Evolutionary conservation across 2,797 vertebrate species (phyloP).

Genomic region (Mycteria americana): DNA sequence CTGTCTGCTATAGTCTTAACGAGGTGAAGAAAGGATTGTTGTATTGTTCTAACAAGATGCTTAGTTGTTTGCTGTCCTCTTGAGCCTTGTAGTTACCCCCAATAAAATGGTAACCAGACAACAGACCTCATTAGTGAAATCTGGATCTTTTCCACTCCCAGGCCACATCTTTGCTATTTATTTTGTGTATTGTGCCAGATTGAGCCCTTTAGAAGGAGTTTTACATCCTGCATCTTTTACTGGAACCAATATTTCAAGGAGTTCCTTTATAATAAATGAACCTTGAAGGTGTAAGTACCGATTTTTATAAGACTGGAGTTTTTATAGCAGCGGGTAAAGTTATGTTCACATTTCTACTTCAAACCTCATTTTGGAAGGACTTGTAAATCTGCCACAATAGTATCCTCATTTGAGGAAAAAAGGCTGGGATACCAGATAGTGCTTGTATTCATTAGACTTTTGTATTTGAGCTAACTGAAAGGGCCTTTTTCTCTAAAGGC

Average conservation of each 20-base stretch:
- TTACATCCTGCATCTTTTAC: not conserved
- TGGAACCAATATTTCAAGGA: not conserved
- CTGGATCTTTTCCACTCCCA: not conserved
- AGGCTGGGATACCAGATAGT: not conserved
- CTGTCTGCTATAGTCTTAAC: not conserved
- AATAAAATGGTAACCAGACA: not conserved
- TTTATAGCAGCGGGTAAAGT: not conserved
- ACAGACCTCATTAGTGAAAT: not conserved
- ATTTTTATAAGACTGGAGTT: not conserved
- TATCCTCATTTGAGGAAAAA: not conserved
- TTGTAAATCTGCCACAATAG: not conserved
- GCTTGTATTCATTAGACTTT: not conserved
- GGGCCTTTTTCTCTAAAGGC: not conserved
- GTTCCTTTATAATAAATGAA: not conserved
- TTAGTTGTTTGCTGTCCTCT: not conserved
- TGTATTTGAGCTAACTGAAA: not conserved
- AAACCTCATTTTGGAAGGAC: not conserved
- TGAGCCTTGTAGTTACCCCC: not conserved
- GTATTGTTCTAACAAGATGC: not conserved
- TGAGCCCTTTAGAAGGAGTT: not conserved
- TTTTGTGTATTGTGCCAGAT: not conserved
- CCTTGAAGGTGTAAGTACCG: not conserved
- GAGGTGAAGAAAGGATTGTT: not conserved
- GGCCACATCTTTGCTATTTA: not conserved
- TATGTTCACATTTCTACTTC: not conserved